Conservation (phyloP, 2,113 vertebrate genomes). For the human (Homo sapiens) region DNA sequence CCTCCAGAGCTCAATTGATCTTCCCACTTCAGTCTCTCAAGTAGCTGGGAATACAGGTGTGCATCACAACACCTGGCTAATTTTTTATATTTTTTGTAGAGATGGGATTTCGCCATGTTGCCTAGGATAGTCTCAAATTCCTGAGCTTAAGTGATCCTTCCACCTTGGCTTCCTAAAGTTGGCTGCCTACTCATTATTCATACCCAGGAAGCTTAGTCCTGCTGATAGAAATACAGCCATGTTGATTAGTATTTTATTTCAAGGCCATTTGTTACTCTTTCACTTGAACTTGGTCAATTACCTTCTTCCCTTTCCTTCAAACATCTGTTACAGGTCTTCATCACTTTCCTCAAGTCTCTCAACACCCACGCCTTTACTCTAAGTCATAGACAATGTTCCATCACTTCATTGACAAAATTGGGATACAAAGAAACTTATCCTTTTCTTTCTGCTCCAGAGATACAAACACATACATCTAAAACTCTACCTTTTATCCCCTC, state of each 20-base stretch:
- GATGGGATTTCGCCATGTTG: too few relatives aligned
- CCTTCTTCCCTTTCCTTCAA: background rate
- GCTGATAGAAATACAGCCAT: background rate
- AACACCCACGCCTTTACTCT: background rate
- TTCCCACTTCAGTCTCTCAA: too few relatives aligned
- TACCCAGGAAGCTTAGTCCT: background rate
- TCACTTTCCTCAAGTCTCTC: background rate
- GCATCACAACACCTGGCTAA: too few relatives aligned
- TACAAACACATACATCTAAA: background rate
- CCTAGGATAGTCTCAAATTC: too few relatives aligned
- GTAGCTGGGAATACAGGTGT: too few relatives aligned
- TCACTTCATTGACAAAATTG: background rate
- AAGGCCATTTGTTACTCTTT: background rate
- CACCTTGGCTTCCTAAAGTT: background rate
- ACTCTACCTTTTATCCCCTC: background rate
- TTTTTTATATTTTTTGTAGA: too few relatives aligned
- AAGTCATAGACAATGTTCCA: background rate
- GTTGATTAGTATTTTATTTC: background rate
- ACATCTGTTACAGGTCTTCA: background rate
- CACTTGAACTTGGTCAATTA: background rate
- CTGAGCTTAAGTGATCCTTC: too few relatives aligned
- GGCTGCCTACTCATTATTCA: background rate
- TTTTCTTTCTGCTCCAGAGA: background rate
- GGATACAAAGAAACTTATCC: background rate
- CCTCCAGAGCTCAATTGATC: too few relatives aligned